These are phyloP conservation scores for Conger conger DNA, from an alignment of 2,113 vertebrate genomes.

Conservation along the genomic window DNA sequence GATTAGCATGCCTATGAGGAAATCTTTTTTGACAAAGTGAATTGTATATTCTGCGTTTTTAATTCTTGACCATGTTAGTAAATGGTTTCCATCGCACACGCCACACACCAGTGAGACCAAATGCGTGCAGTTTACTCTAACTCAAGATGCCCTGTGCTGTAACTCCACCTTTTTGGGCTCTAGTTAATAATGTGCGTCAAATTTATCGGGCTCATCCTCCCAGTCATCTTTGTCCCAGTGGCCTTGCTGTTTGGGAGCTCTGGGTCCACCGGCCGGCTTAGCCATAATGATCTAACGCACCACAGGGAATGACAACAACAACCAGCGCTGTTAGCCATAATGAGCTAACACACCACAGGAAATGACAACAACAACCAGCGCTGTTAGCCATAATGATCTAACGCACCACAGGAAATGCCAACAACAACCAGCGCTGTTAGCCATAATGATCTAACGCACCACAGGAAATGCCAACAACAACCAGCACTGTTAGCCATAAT, in stretches of 20 bases:
- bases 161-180: neutral
- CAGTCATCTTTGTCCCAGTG: slow-evolving; percentile 90
- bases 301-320: slow-evolving; percentile 41
- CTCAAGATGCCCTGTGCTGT: neutral
- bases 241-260: slow-evolving; percentile 82
- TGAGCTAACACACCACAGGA: slow-evolving; percentile 78
- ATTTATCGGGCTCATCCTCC: slow-evolving; percentile 80
- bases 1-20: neutral
- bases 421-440: no score
- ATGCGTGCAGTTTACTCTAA: neutral
- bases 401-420: slow-evolving; percentile 52
- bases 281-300: slow-evolving; percentile 90
- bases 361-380: no score
- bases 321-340: slow-evolving; percentile 98
- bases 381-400: slow-evolving; percentile 98
- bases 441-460: slow-evolving; percentile 89
- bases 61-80: neutral
- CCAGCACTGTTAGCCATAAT: slow-evolving; percentile 98
- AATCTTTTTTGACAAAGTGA: neutral
- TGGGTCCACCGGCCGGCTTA: slow-evolving; percentile 89
- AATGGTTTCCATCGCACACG: neutral
- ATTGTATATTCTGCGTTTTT: neutral
- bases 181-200: slow-evolving; percentile 74
- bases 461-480: slow-evolving; percentile 41
- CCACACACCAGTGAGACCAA: neutral